Evolutionary conservation across 2,888 invertebrate genomes (phyloP).

Genomic region (Keiferia lycopersicella): DNA sequence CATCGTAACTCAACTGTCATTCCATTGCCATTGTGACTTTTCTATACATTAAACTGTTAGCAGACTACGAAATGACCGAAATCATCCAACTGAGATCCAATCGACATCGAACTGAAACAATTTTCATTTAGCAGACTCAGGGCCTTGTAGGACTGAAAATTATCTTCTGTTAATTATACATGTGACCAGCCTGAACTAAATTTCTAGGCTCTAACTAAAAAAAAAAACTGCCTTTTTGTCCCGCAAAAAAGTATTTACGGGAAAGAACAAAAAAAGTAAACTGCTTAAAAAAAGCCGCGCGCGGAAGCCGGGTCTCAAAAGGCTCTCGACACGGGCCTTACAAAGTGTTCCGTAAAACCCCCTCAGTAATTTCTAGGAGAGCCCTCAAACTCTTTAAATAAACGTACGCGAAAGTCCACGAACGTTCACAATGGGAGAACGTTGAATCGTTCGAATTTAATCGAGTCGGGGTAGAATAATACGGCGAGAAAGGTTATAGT

Average conservation of each 20-base stretch:
- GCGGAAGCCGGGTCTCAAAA: constrained; percentile 18
- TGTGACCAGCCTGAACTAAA: background rate
- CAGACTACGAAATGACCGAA: too few relatives aligned
- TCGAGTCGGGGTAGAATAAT: background rate
- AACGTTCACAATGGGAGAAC: constrained; percentile 16
- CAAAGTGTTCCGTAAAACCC: constrained; percentile 14
- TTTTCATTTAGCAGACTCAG: too few relatives aligned
- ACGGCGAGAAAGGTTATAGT: too few relatives aligned
- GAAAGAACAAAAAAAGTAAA: constrained; percentile 15
- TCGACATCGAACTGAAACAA: too few relatives aligned
- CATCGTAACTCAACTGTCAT: too few relatives aligned
- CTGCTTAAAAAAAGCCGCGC: constrained; percentile 20
- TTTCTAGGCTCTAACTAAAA: background rate
- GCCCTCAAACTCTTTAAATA: constrained; percentile 19
- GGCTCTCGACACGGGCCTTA: constrained; percentile 23
- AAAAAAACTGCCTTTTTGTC: background rate
- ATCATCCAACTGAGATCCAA: too few relatives aligned
- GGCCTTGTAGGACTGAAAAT: too few relatives aligned
- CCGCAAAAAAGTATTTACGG: background rate
- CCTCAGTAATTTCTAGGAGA: constrained; percentile 13
- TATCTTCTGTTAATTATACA: background rate
- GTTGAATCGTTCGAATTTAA: background rate
- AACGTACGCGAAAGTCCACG: constrained; percentile 15
- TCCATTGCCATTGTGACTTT: too few relatives aligned
- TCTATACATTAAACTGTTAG: too few relatives aligned